A percentile compares a stretch with the other conserved stretches of the same genome.
Conservation (phyloP, 1,140 invertebrate genomes). For the Neomicropteryx cornuta region DNA sequence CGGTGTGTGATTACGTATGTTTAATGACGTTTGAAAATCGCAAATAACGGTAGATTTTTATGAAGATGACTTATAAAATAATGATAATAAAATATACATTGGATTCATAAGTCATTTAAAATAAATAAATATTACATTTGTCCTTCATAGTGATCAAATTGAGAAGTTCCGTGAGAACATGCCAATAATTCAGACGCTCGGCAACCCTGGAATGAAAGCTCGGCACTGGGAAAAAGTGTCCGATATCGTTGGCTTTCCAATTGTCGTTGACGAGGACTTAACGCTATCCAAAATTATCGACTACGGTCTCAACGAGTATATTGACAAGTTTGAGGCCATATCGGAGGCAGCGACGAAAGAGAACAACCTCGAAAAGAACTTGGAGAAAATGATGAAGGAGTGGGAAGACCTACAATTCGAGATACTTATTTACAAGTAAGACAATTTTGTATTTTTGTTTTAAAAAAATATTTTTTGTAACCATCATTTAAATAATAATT, state of each 20-base stretch:
- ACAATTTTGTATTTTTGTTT: constrained; percentile 17
- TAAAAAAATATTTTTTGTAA: constrained; percentile 5
- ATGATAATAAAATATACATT: no score
- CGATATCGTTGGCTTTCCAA: constrained; percentile 88
- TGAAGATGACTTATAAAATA: no score
- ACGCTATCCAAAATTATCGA: constrained; percentile 88
- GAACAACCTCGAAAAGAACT: constrained; percentile 80
- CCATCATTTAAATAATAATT: no score
- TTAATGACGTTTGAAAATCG: no score
- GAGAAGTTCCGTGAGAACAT: constrained; percentile 86
- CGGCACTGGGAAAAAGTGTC: constrained; percentile 95
- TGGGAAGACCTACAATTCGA: constrained; percentile 83
- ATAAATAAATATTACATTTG: not conserved
- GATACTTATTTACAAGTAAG: constrained; percentile 55
- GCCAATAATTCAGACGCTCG: constrained; percentile 83
- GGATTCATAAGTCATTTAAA: no score
- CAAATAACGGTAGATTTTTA: no score
- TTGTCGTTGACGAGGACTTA: constrained; percentile 73
- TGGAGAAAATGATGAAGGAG: constrained; percentile 86
- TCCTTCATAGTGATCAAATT: constrained; percentile 49
- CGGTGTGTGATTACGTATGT: no score
- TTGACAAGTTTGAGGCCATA: constrained; percentile 84
- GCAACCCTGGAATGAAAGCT: constrained; percentile 87
- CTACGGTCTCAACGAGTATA: constrained; percentile 82
- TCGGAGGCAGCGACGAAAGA: constrained; percentile 94